Conservation (phyloP, 2,113 vertebrate genomes). For the Ailurus styani region DNA sequence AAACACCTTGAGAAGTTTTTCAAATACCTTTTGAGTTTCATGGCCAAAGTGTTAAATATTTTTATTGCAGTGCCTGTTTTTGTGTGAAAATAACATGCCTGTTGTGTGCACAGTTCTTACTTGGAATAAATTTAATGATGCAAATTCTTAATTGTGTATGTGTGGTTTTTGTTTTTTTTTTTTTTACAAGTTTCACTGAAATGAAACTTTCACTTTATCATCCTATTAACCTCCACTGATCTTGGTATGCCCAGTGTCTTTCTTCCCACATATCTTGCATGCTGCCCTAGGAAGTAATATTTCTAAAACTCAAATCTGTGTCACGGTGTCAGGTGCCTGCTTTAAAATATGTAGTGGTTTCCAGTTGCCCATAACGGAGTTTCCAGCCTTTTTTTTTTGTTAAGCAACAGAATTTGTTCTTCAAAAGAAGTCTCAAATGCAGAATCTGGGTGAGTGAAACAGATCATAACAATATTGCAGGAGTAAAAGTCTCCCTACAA, state of each 20-base stretch:
- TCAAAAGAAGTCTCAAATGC: not conserved
- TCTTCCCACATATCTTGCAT: not conserved
- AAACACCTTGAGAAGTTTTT: not conserved
- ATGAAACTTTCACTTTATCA: not conserved
- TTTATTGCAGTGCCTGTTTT: not conserved
- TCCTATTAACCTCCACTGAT: not conserved
- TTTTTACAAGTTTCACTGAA: not conserved
- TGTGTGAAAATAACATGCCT: constrained; percentile 13
- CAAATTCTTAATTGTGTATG: not conserved
- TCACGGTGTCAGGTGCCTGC: not conserved
- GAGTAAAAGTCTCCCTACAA: not conserved
- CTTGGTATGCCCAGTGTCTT: not conserved
- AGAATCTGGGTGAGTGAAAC: not conserved
- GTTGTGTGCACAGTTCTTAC: not conserved
- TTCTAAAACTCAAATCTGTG: not conserved
- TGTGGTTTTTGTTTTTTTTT: constrained; percentile 17
- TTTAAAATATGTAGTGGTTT: not conserved
- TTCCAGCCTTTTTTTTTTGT: not conserved
- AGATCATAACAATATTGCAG: not conserved
- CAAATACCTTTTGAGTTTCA: not conserved
- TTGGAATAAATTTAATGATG: constrained; percentile 62
- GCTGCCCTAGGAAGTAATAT: not conserved
- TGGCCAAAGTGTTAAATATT: not conserved
- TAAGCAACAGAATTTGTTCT: not conserved
- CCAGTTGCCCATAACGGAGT: not conserved